Evolutionary conservation across 1,140 invertebrate genomes (phyloP), one percentile per base, ranked within the genome.

Genomic region (Acromyrmex echinatior): DNA sequence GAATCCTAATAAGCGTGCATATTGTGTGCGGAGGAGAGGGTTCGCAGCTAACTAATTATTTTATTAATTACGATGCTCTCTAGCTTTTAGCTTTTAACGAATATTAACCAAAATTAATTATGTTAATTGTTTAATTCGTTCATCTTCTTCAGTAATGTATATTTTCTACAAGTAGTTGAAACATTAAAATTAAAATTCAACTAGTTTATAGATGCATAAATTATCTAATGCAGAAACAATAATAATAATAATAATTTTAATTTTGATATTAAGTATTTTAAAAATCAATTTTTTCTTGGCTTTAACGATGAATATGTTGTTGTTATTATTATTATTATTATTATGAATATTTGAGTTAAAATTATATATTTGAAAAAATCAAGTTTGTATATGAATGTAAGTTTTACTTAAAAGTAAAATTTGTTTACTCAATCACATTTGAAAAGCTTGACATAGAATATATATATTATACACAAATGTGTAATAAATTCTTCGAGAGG

Each of bases 91-190:
- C 56, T 82, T 56, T 62, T 82, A 62, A 82, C 12, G 56, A 21
- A 62, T 74, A 82, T 74, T 82, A 82, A 60, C 68, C 35, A 18
- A 62, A 60, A 74, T 82, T 82, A 73, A 82, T 82, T 82, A 82
- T 51, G 56, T 10, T 62, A 82, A 82, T 74, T 68, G 68, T 25
- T 31, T n/a, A 18, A 18, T 62, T 62, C 68, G 56, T 35, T 68
- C 12, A 16, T 74, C 18, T 35, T 51, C n/a, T 53, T 31, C 39
- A 14, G 62, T 35, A 45, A 56, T n/a, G 6, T 28, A 1, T 78
- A 10, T 73, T 28, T 39, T 12, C 18, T 68, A 39, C 78, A 12
- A 35, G 28, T 49, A 35, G 18, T 49, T 45, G 10, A 62, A 45
- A 66, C 45, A 51, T 10, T 1, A 18, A 79, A 35, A 25, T 65